These are phyloP conservation scores for Albula glossodonta DNA, from an alignment of 2,113 vertebrate genomes.

Conservation along the genomic window DNA sequence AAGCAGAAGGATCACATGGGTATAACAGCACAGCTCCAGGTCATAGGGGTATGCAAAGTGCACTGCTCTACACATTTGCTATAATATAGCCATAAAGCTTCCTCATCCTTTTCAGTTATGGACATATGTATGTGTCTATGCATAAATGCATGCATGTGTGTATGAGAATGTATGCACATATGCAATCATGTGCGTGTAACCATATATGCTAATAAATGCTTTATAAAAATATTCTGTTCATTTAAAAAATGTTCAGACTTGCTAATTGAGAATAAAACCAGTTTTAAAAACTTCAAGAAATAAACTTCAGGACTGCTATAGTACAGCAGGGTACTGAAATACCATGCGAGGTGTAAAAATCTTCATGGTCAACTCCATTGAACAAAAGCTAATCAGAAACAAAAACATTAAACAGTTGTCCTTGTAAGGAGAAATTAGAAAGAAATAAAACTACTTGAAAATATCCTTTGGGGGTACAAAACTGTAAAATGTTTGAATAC, in stretches of 20 bases:
- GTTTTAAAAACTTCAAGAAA: too few relatives aligned
- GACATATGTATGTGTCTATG: background rate
- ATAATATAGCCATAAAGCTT: too few relatives aligned
- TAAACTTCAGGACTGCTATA: too few relatives aligned
- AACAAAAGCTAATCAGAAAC: constrained; percentile 21
- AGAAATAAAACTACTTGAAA: constrained; percentile 17
- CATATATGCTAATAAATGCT: background rate
- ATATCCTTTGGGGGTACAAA: constrained; percentile 26
- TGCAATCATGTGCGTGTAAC: background rate
- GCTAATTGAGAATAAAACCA: too few relatives aligned
- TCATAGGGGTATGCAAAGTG: too few relatives aligned
- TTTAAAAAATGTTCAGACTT: background rate
- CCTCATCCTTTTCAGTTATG: background rate
- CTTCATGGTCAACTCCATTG: background rate
- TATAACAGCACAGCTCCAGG: background rate
- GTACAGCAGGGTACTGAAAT: background rate
- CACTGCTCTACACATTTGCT: too few relatives aligned
- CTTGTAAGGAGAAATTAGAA: background rate
- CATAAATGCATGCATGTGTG: background rate
- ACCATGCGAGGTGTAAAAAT: constrained; percentile 1
- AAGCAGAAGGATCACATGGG: too few relatives aligned
- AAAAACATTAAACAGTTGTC: constrained; percentile 14
- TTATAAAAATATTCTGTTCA: background rate
- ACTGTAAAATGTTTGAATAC: constrained; percentile 4
- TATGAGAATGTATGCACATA: background rate